phyloP scores from a whole-genome alignment of 2,797 vertebrate species.

The Pseudochirops cupreus region DNA sequence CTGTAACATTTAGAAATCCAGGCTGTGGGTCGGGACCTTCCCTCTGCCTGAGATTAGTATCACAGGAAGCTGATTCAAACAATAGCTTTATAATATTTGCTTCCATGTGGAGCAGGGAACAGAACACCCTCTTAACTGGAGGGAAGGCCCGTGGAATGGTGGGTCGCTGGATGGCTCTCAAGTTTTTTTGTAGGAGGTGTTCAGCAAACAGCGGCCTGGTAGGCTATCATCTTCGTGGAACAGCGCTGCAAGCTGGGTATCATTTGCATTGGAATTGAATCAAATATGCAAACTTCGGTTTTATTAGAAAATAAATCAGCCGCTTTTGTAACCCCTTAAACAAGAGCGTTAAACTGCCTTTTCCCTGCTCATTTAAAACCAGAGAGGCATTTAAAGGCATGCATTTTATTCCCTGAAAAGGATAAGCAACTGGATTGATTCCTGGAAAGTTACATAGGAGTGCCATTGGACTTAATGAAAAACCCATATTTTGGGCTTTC shows the following conservation, averaged over 20 bases:
- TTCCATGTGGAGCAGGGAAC: slow-evolving; percentile 84
- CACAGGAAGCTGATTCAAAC: slow-evolving; percentile 88
- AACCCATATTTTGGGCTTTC: slow-evolving; percentile 21
- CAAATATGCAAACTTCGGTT: not conserved
- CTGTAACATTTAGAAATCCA: slow-evolving; percentile 84
- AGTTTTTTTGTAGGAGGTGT: slow-evolving; percentile 81
- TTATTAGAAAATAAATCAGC: not conserved
- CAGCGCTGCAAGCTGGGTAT: not conserved
- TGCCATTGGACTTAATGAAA: not conserved
- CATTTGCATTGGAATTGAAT: not conserved
- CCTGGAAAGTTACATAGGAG: not conserved
- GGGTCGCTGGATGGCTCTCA: slow-evolving; percentile 75
- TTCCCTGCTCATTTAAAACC: not conserved
- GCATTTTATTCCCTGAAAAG: not conserved
- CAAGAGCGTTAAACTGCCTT: not conserved
- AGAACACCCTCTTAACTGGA: slow-evolving; percentile 74
- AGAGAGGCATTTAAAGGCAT: not conserved
- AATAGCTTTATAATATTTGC: slow-evolving; percentile 87
- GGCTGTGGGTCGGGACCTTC: slow-evolving; percentile 82
- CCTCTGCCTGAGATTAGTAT: slow-evolving; percentile 85
- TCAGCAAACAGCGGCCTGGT: slow-evolving; percentile 27
- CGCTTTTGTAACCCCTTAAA: not conserved
- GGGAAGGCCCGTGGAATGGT: slow-evolving; percentile 79
- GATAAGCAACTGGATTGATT: slow-evolving; percentile 36
- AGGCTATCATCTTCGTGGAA: not conserved